Evolutionary conservation across 2,888 invertebrate species (phyloP), one percentile per base, ranked within the genome.

Genomic region (Acheta domesticus): DNA sequence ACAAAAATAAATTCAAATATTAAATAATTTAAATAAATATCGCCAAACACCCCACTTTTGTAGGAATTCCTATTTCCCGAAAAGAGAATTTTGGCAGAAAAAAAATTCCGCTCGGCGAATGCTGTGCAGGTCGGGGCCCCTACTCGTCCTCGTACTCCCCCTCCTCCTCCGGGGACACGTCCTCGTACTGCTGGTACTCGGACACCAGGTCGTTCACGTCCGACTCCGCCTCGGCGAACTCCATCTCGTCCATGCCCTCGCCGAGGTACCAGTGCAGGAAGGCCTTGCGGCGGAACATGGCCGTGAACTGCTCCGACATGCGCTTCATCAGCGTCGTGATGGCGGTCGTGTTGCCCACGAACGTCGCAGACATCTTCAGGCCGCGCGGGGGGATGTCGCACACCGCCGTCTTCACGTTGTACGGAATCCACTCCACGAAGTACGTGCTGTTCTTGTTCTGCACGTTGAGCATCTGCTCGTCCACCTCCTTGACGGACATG

Each of bases 251-350:
- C 75, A 75, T 75, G 19, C 75, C 75, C 20, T 75, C 75, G 21
- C 75, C 75, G 5, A 23, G 20, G 75, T 75, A 75, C 97, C 97
- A 97, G 90, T 97, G 97, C 87, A 97, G 91, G 93, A 97, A 97
- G 86, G 97, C 97, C 88, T 96, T 97, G 84, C 97, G 93, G 83
- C 96, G 91, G 91, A 97, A 97, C 97, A 98, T 96, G 85, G 95
- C 95, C 49, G 93, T 93, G 88, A 95, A 96, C 87, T 95, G 95
- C 86, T 95, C 94, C 16, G 93, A 93, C 85, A 96, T 94, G 85
- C 96, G 90, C 88, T 95, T 95, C 89, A 96, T 96, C 84, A 96
- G 87, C 87, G 96, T 96, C 86, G 96, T 96, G 84, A 95, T 94
- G 81, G 95, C 94, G 12, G 95, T 95, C 82, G 93, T 93, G 88